Evolutionary conservation across 92 coral and sea anemone species (phyloP), one percentile per base, ranked within the genome.

Genomic region (Epizoanthus illoricatus): DNA sequence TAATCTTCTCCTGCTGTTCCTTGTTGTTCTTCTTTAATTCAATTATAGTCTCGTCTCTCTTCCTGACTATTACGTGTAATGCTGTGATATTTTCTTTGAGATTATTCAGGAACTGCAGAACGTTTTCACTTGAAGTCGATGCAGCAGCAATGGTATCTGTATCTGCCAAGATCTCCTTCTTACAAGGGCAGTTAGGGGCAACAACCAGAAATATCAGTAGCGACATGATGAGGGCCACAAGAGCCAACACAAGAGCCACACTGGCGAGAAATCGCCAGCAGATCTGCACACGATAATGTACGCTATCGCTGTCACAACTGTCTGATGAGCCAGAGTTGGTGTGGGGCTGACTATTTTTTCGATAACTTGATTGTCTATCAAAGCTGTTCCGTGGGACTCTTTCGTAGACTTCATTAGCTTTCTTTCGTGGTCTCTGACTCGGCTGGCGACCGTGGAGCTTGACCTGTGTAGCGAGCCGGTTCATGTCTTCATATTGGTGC

Each of bases 401-500:
- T 59, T 93, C 94, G 83, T 93, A 90, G 3, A 88, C 58, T 45
- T 93, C 97, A 58, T 93, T 93, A 41, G 54, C 55, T 74, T 91
- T 93, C 81, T 87, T 93, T 11, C 97, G 86, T 40, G 97, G 97
- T 19, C 81, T 84, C 68, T 70, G 89, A 40, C 92, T 85, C 8
- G 92, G 89, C 56, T 73, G 86, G 9, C 89, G 89, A 12, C 79
- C 85, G 18, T 52, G 84, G 39, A 81, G 84, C 13, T 82, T 65
- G 42, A 86, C 88, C 58, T 86, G 86, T 3, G 80, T 75, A 5
- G 83, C 81, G 9, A 93, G 94, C 20, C 75, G 84, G 33, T 85
- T 67, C 24, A 94, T 93, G 69, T 93, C 97, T 43, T 93, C 97
- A 75, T 93, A 93, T 58, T 93, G 94, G 24, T 93, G 97, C 19